A percentile compares a stretch with the other conserved stretches of the same genome.
These are phyloP conservation scores for Erpetoichthys calabaricus DNA, from an alignment of 2,797 vertebrate species.

Conservation along the genomic window DNA sequence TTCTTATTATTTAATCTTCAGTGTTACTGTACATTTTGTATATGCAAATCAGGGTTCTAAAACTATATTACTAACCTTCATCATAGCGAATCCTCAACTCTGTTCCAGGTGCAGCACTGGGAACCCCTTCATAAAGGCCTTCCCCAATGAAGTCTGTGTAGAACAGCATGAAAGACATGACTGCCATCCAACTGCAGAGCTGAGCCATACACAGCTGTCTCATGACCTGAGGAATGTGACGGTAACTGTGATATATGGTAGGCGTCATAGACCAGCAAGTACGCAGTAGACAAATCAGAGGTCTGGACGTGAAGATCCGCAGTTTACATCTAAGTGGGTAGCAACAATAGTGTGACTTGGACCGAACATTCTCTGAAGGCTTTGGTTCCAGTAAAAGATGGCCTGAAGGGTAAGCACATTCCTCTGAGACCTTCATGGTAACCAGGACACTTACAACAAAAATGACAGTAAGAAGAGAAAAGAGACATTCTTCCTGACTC, in stretches of 20 bases:
- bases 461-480: conserved; percentile 54
- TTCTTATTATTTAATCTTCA: no score
- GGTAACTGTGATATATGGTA: conserved; percentile 57
- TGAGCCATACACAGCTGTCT: conserved; percentile 53
- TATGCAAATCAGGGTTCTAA: no score
- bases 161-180: conserved; percentile 68
- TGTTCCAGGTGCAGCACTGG: conserved; percentile 49
- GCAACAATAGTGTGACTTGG: conserved; percentile 39
- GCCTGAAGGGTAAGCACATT: conserved; percentile 20
- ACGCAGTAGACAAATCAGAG: conserved; percentile 47
- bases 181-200: conserved; percentile 64
- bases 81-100: conserved; percentile 46
- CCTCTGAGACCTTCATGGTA: conserved; percentile 57
- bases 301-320: conserved; percentile 35
- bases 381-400: conserved; percentile 19
- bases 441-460: conserved; percentile 51
- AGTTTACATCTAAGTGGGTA: conserved; percentile 40
- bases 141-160: conserved; percentile 67
- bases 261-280: conserved; percentile 54
- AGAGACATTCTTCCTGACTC: conserved; percentile 49
- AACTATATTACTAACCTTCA: conserved; percentile 43
- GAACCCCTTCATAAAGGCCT: conserved; percentile 54
- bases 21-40: no score
- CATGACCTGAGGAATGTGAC: conserved; percentile 53
- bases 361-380: conserved; percentile 19